These are phyloP conservation scores for Siphonodentalium dalli DNA, from an alignment of 2,888 invertebrate species.

Conservation along the genomic window DNA sequence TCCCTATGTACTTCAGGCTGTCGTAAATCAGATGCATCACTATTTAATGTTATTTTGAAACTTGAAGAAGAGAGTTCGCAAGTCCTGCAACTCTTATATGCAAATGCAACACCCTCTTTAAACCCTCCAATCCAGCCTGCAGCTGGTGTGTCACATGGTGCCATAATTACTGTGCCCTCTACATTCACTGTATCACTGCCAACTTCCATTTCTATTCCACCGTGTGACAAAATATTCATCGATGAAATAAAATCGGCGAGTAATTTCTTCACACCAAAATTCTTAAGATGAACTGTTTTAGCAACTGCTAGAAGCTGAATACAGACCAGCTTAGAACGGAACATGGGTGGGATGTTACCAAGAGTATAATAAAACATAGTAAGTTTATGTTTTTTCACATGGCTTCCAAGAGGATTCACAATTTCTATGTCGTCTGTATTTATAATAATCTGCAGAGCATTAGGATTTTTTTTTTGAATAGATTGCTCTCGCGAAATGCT, in stretches of 20 bases:
- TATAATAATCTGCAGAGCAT: conserved; percentile 1
- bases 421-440: conserved; percentile 16
- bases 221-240: conserved; percentile 11
- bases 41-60: neutral
- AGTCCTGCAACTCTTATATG: conserved; percentile 19
- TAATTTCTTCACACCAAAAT: conserved; percentile 6
- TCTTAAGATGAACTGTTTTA: conserved; percentile 5
- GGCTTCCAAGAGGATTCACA: conserved; percentile 11
- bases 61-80: conserved; percentile 10
- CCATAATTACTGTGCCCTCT: conserved; percentile 8
- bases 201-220: neutral
- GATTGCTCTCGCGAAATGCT: no score
- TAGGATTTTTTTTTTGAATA: conserved; percentile 1
- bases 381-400: conserved; percentile 21
- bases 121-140: conserved; percentile 22
- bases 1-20: conserved; percentile 13
- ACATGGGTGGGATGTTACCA: conserved; percentile 13
- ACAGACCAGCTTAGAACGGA: conserved; percentile 4
- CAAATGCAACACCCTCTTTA: conserved; percentile 23
- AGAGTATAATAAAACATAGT: conserved; percentile 13
- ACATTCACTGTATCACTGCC: neutral
- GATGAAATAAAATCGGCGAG: conserved; percentile 13
- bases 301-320: conserved; percentile 17
- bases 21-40: conserved; percentile 1
- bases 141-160: conserved; percentile 15